phyloP scores from a whole-genome alignment of 2,797 vertebrate species.

The Alectoris magna region DNA sequence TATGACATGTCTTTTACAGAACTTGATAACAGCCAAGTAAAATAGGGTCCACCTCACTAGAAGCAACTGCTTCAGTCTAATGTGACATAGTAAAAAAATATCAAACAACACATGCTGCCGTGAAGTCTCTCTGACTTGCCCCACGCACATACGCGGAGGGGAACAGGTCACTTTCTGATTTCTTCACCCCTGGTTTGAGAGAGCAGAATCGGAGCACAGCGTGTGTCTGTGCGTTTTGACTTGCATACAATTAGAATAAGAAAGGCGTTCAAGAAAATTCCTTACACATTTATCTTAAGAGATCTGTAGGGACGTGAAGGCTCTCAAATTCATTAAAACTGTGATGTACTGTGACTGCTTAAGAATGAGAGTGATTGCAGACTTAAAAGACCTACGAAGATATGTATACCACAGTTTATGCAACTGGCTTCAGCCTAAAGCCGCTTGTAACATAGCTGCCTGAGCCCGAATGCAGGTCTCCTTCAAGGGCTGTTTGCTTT shows the following conservation, averaged over 20 bases:
- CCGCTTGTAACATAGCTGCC: neutral
- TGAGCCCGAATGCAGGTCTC: neutral
- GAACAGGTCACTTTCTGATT: neutral
- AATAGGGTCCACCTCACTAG: constrained; percentile 28
- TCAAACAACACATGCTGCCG: neutral
- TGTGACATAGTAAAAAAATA: constrained; percentile 40
- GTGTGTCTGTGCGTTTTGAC: neutral
- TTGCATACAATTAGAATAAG: neutral
- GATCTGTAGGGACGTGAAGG: neutral
- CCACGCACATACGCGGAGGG: neutral
- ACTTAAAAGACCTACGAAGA: accelerated
- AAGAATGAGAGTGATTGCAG: neutral
- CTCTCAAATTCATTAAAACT: neutral
- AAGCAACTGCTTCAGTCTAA: constrained; percentile 22
- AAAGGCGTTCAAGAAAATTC: neutral
- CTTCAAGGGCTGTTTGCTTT: neutral
- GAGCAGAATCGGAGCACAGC: constrained; percentile 19
- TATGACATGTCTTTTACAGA: constrained; percentile 10
- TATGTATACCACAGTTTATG: neutral
- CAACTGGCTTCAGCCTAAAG: neutral
- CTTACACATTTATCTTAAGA: neutral
- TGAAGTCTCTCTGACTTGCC: constrained; percentile 3
- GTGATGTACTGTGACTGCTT: neutral
- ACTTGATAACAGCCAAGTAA: neutral
- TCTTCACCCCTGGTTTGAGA: constrained; percentile 23